Evolutionary conservation across 2,797 vertebrate species (phyloP), one percentile per base, ranked within the genome.

Genomic region (Rhynchonycteris naso): DNA sequence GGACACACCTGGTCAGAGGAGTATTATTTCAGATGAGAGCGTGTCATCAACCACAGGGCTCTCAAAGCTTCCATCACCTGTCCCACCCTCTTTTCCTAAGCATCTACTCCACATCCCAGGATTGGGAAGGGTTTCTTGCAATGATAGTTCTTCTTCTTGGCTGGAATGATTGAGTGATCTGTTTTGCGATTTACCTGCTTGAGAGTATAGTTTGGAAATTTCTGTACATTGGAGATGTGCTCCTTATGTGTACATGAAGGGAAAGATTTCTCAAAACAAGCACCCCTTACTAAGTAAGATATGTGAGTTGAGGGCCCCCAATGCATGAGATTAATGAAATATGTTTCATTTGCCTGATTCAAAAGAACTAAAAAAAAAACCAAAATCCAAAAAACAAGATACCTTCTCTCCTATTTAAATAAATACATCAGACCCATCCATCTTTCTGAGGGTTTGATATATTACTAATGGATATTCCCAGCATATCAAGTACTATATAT

Each of bases 201-300:
- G 30, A 68, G 43, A 38, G 92, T 33, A 75, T 74, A 63, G 59
- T 75, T 85, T 88, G n/a, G 52, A 97, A 92, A 69, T 92, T 19
- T 19, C 76, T 35, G 22, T 88, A 30, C 13, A 21, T 82, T 80
- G 28, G 24, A 63, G 47, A 80, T 14, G 56, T 8, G n/a, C 22
- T 78, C 90, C 75, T 80, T 56, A 13, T 58, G 18, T 65, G 12
- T 63, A 59, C 12, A 0, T 61, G 38, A 96, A 81, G 8, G 35
- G 19, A 83, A 68, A 52, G 13, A 63, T 88, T 92, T 92, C 68
- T 94, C 93, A 94, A 91, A 78, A 38, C 3, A 76, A 84, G 30
- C 19, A 15, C 8, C 19, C 54, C 18, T 88, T 72, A 24, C 56
- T 95, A 95, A 93, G 47, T 79, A 89, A 92, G 74, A 50, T 82